phyloP scores from a whole-genome alignment of 2,797 vertebrate genomes.

The Alcedo atthis region DNA sequence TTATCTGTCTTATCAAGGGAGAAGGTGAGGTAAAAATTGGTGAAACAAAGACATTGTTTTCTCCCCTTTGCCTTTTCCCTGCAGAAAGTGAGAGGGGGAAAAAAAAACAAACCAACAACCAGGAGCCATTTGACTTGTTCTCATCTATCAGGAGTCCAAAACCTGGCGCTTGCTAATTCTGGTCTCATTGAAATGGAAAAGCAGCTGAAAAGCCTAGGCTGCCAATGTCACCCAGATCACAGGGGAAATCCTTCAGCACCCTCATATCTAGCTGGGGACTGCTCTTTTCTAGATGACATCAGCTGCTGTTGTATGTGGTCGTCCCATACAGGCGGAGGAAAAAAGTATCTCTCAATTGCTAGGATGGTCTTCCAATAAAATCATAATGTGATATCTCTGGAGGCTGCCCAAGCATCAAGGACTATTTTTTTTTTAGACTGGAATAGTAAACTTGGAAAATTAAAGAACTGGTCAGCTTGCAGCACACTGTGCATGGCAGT shows the following conservation, averaged over 20 bases:
- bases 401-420: background rate
- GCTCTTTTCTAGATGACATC: background rate
- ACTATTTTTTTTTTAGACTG: background rate
- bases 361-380: background rate
- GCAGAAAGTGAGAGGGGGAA: background rate
- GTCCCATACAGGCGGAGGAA: rapidly evolving
- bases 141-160: background rate
- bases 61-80: background rate
- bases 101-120: background rate
- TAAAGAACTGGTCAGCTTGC: background rate
- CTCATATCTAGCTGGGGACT: background rate
- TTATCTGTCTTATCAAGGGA: background rate
- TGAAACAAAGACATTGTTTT: background rate
- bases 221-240: background rate
- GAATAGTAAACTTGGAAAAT: background rate
- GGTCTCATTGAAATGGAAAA: background rate
- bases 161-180: background rate
- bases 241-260: background rate
- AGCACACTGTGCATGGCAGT: background rate
- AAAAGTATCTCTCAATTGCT: background rate
- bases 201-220: background rate
- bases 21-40: background rate
- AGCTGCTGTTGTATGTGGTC: background rate
- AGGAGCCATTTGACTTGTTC: background rate
- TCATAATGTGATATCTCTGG: background rate